Evolutionary conservation across 2,888 invertebrate genomes (phyloP).

Genomic region (Euclidia mi): DNA sequence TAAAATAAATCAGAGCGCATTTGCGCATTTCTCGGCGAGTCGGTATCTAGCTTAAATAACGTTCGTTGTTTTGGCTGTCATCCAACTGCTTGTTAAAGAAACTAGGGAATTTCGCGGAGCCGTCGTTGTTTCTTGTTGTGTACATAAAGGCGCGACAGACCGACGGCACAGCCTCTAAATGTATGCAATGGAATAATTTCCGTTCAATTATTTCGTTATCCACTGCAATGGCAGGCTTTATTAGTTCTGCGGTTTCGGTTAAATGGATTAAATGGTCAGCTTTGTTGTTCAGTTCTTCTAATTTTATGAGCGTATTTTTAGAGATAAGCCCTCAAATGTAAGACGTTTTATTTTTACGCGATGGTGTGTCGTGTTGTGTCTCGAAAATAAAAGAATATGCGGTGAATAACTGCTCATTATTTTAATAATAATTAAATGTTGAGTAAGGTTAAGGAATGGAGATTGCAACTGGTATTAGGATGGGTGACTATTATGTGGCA

Average conservation of each 20-base stretch:
- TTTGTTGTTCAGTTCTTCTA: constrained; percentile 13
- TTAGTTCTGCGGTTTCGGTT: constrained; percentile 31
- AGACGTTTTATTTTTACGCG: no score
- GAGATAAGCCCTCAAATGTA: no score
- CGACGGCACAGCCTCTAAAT: constrained; percentile 53
- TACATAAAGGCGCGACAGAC: constrained; percentile 64
- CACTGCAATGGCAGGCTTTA: constrained; percentile 44
- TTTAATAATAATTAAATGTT: no score
- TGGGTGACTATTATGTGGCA: no score
- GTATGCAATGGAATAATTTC: constrained; percentile 58
- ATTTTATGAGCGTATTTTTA: not conserved
- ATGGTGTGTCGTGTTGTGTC: no score
- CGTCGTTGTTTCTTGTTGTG: constrained; percentile 80
- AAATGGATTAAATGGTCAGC: constrained; percentile 20
- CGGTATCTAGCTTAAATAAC: constrained; percentile 66
- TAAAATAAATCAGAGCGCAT: constrained; percentile 50
- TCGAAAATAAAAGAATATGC: no score
- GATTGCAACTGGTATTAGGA: no score
- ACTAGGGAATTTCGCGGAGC: constrained; percentile 75
- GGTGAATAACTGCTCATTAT: no score
- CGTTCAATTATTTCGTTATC: constrained; percentile 55
- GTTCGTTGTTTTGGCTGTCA: constrained; percentile 80
- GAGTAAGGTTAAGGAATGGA: no score
- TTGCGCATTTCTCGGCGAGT: constrained; percentile 42
- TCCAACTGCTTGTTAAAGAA: constrained; percentile 87